A percentile compares a stretch with the other conserved stretches of the same genome.
These are phyloP conservation scores for Melanotaenia trifasciata DNA, from an alignment of 2,797 vertebrate genomes.

Conservation along the genomic window DNA sequence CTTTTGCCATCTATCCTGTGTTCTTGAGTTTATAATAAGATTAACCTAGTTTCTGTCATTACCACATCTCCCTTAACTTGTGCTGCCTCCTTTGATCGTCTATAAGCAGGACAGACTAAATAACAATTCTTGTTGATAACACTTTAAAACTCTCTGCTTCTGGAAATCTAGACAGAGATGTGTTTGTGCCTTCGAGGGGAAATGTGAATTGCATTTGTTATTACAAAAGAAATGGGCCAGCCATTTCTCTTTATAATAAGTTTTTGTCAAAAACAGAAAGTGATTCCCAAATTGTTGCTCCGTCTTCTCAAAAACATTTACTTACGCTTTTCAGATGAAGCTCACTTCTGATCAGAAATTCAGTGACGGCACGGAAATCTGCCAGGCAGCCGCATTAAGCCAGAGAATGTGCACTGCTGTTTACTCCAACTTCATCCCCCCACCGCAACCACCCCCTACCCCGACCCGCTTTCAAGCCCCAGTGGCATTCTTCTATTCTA, in stretches of 20 bases:
- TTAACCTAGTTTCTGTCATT: slow-evolving; percentile 42
- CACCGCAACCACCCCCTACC: slow-evolving; percentile 15
- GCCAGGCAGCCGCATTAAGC: slow-evolving; percentile 48
- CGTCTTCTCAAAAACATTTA: slow-evolving; percentile 49
- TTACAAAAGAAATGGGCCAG: slow-evolving; percentile 40
- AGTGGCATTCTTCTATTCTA: slow-evolving; percentile 69
- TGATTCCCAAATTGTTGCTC: slow-evolving; percentile 27
- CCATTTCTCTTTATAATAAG: slow-evolving; percentile 27
- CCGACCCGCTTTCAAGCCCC: slow-evolving; percentile 69
- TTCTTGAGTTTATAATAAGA: slow-evolving; percentile 58
- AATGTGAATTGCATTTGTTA: slow-evolving; percentile 23
- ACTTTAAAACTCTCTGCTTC: slow-evolving; percentile 27
- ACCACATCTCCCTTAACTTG: slow-evolving; percentile 47
- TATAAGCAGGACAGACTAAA: slow-evolving; percentile 33
- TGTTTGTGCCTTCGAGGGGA: slow-evolving; percentile 35
- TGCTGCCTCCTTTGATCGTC: slow-evolving; percentile 50
- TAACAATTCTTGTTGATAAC: slow-evolving; percentile 43
- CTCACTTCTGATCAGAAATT: slow-evolving; percentile 65
- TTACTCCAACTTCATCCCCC: slow-evolving; percentile 44
- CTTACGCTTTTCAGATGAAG: slow-evolving; percentile 53
- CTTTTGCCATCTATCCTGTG: slow-evolving; percentile 33
- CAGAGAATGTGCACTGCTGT: slow-evolving; percentile 52
- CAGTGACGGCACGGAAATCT: slow-evolving; percentile 52
- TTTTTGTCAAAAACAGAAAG: slow-evolving; percentile 41
- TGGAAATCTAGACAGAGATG: slow-evolving; percentile 12